Evolutionary conservation across 1,140 invertebrate genomes (phyloP).

Genomic region (Leptestheria dahalacensis): DNA sequence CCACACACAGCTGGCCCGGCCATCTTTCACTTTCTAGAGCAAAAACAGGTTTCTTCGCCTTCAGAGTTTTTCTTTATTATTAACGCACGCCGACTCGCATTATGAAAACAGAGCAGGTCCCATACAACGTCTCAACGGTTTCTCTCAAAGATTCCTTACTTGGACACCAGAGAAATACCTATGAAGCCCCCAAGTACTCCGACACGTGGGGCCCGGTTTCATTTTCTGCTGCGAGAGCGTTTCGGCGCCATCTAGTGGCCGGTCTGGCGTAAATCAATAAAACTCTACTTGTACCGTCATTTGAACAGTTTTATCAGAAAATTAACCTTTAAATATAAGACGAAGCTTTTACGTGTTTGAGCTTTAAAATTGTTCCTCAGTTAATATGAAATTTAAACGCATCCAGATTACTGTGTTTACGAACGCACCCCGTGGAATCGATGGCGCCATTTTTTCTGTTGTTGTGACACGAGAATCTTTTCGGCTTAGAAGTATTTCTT

Average conservation of each 20-base stretch:
- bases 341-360: not conserved
- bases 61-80: not conserved
- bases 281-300: no score
- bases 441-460: not conserved
- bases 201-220: not conserved
- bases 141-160: not conserved
- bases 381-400: not conserved
- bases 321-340: not conserved
- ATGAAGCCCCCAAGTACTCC: not conserved
- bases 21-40: not conserved
- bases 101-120: not conserved
- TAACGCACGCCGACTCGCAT: not conserved
- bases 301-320: no score
- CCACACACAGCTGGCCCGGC: not conserved
- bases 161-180: not conserved
- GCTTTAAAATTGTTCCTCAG: not conserved
- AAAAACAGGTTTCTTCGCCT: not conserved
- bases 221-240: not conserved
- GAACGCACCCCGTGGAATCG: not conserved
- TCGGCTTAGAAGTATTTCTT: not conserved
- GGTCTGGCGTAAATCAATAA: no score
- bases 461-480: not conserved
- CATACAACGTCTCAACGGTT: not conserved
- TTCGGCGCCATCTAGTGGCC: not conserved
- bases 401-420: not conserved